phyloP scores from a whole-genome alignment of 2,113 vertebrate genomes.

The Anoura caudifer region DNA sequence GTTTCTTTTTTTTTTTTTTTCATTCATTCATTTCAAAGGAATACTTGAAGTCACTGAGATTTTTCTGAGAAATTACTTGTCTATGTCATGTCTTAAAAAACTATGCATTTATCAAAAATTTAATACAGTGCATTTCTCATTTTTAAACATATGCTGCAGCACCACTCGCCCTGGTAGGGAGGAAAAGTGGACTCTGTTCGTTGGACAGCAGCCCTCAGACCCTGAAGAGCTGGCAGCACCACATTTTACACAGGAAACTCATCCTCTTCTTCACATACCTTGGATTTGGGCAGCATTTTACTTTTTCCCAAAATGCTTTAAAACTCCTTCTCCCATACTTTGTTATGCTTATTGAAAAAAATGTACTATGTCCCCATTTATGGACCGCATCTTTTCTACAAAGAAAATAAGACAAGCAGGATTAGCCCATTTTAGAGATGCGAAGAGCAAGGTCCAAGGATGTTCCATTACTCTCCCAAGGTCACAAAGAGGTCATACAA shows the following conservation, averaged over 20 bases:
- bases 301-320: not conserved
- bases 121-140: not conserved
- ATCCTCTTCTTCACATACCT: not conserved
- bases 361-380: not conserved
- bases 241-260: not conserved
- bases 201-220: not conserved
- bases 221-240: not conserved
- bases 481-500: not conserved
- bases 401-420: not conserved
- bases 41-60: conserved; percentile 10
- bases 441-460: not conserved
- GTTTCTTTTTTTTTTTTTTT: not conserved
- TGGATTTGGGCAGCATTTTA: not conserved
- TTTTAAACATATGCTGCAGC: not conserved
- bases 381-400: not conserved
- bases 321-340: not conserved
- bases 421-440: not conserved
- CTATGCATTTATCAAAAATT: not conserved
- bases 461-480: not conserved
- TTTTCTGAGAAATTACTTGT: not conserved
- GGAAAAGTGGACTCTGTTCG: not conserved
- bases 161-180: not conserved
- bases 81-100: not conserved
- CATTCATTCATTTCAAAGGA: not conserved
- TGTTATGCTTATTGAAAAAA: not conserved